A percentile compares a stretch with the other conserved stretches of the same genome.
Evolutionary conservation across 2,888 invertebrate genomes (phyloP).

Genomic region (Drosophila anceps): DNA sequence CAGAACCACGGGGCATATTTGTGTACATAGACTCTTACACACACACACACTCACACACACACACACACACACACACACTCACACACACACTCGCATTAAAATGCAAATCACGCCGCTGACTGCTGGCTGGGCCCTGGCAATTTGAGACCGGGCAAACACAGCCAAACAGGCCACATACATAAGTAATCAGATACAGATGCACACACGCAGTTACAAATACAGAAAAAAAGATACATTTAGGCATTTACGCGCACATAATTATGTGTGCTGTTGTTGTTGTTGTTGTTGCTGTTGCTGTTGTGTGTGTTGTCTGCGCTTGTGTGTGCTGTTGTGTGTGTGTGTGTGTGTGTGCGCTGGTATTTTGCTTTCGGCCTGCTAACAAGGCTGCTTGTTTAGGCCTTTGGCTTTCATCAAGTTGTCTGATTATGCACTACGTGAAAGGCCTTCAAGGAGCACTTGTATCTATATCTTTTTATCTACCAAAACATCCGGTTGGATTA

Average conservation of each 20-base stretch:
- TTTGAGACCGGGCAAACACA: slow-evolving; percentile 43
- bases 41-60: not conserved
- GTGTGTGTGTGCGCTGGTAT: slow-evolving; percentile 7
- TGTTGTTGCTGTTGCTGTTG: slow-evolving; percentile 14
- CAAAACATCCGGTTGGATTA: slow-evolving; percentile 43
- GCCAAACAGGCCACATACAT: slow-evolving; percentile 31
- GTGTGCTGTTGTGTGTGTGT: slow-evolving; percentile 13
- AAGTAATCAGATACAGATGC: slow-evolving; percentile 64
- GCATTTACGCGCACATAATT: slow-evolving; percentile 56
- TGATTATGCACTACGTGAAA: slow-evolving; percentile 37
- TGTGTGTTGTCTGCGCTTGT: slow-evolving; percentile 7
- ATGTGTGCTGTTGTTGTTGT: slow-evolving; percentile 17
- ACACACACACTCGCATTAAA: slow-evolving; percentile 57
- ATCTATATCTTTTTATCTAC: slow-evolving; percentile 25
- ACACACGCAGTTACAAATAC: slow-evolving; percentile 43
- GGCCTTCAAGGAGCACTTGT: slow-evolving; percentile 30
- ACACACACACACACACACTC: too few species aligned
- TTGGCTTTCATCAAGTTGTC: slow-evolving; percentile 46
- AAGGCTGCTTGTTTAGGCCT: slow-evolving; percentile 43
- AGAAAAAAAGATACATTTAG: slow-evolving; percentile 50
- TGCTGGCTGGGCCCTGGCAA: slow-evolving; percentile 64
- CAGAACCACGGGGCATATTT: slow-evolving; percentile 53
- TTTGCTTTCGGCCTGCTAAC: slow-evolving; percentile 29
- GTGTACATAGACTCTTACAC: slow-evolving; percentile 20
- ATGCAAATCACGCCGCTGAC: slow-evolving; percentile 73